A percentile compares a stretch with the other conserved stretches of the same genome.
phyloP scores from a whole-genome alignment of 1,140 invertebrate species.

The Macrobrachium nipponense region DNA sequence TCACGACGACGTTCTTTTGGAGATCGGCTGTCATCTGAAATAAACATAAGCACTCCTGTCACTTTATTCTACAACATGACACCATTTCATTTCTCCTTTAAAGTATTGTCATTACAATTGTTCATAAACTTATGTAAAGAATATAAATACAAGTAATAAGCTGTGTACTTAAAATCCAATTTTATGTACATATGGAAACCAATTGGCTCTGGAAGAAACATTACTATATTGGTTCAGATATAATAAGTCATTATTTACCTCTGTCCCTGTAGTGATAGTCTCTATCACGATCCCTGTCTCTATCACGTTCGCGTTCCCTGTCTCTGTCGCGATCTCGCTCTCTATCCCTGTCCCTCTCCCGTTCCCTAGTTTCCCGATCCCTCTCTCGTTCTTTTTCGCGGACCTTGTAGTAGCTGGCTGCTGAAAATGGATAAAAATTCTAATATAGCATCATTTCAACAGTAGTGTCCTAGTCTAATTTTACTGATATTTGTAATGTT shows the following conservation, averaged over 20 bases:
- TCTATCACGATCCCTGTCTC: slow-evolving; percentile 70
- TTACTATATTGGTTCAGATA: background rate
- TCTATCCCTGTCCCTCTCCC: slow-evolving; percentile 50
- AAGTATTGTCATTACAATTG: too few relatives aligned
- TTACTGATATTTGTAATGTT: too few relatives aligned
- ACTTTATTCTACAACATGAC: background rate
- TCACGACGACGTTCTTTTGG: slow-evolving; percentile 82
- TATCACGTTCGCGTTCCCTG: slow-evolving; percentile 42
- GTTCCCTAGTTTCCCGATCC: slow-evolving; percentile 76
- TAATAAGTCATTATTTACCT: slow-evolving; percentile 76
- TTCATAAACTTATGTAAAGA: too few relatives aligned
- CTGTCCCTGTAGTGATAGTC: slow-evolving; percentile 84
- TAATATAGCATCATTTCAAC: background rate
- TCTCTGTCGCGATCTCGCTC: slow-evolving; percentile 52
- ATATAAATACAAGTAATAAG: too few relatives aligned
- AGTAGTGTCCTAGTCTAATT: too few relatives aligned
- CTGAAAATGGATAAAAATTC: background rate
- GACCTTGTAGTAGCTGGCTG: slow-evolving; percentile 73
- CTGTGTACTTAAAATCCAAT: too few relatives aligned
- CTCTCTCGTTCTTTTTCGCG: slow-evolving; percentile 88
- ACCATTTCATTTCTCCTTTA: too few relatives aligned
- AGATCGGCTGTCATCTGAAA: slow-evolving; percentile 81
- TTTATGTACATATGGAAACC: too few relatives aligned
- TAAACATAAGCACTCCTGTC: slow-evolving; percentile 49
- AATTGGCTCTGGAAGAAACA: too few relatives aligned